phyloP scores from a whole-genome alignment of 1,140 invertebrate genomes.

The Metopolophium dirhodum region DNA sequence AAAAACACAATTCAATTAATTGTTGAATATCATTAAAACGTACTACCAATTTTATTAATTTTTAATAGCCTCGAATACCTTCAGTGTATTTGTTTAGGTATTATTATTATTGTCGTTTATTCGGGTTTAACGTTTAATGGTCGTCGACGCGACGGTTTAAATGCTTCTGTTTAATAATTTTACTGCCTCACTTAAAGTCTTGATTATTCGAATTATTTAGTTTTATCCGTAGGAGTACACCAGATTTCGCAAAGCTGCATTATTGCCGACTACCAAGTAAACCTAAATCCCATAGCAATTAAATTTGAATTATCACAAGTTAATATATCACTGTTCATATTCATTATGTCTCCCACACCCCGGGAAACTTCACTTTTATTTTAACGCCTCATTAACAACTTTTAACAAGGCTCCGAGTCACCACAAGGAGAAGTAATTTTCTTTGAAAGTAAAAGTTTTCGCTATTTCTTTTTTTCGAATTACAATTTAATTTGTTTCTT shows the following conservation, averaged over 20 bases:
- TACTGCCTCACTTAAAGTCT: neutral
- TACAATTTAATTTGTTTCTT: constrained; percentile 28
- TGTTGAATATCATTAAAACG: neutral
- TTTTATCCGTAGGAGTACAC: neutral
- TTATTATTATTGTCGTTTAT: constrained; percentile 4
- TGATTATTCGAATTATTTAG: constrained; percentile 15
- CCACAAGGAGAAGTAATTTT: constrained; percentile 41
- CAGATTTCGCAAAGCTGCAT: constrained; percentile 22
- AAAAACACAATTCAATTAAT: neutral
- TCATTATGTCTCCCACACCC: constrained; percentile 42
- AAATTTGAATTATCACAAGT: constrained; percentile 55
- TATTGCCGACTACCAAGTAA: neutral
- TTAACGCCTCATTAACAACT: constrained; percentile 54
- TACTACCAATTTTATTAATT: neutral
- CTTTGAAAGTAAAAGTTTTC: constrained; percentile 50
- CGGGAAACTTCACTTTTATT: constrained; percentile 51
- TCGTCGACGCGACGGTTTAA: neutral
- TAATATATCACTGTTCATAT: constrained; percentile 55
- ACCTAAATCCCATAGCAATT: constrained; percentile 47
- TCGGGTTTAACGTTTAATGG: neutral
- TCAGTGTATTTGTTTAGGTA: neutral
- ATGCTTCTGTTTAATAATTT: neutral
- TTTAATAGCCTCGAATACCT: too few relatives aligned
- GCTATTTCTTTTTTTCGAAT: neutral
- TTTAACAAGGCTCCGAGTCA: constrained; percentile 17